phyloP scores from a whole-genome alignment of 2,113 vertebrate genomes.

The Carassius carassius region DNA sequence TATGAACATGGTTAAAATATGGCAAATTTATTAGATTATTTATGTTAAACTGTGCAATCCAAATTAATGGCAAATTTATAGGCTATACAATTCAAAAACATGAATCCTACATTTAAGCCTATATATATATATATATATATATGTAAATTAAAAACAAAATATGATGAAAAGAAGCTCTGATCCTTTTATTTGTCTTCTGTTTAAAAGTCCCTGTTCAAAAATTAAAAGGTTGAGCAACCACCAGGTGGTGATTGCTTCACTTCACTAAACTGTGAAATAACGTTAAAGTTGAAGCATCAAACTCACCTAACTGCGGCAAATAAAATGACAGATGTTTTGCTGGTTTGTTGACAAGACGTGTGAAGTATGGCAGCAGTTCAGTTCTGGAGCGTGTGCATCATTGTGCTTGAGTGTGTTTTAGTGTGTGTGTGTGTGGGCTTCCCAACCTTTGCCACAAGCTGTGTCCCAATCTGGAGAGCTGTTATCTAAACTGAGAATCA shows the following conservation, averaged over 20 bases:
- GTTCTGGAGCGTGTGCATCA: not conserved
- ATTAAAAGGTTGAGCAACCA: conserved; percentile 21
- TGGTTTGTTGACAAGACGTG: conserved; percentile 32
- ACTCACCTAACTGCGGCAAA: conserved; percentile 22
- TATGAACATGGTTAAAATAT: too few species aligned
- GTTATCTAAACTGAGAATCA: conserved; percentile 59
- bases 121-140: not conserved
- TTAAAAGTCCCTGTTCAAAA: conserved; percentile 23
- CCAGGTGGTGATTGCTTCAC: not conserved
- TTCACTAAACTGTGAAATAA: conserved; percentile 30
- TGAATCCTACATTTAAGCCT: too few species aligned
- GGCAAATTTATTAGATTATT: too few species aligned
- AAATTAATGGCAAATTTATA: too few species aligned
- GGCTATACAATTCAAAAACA: too few species aligned
- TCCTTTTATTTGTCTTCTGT: conserved; percentile 12
- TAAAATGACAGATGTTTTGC: conserved; percentile 34
- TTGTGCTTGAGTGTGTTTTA: not conserved
- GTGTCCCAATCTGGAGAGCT: conserved; percentile 74
- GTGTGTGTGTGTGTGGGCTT: conserved; percentile 43
- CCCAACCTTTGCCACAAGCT: conserved; percentile 76
- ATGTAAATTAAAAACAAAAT: not conserved
- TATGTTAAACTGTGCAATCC: too few species aligned
- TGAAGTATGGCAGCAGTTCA: conserved; percentile 20
- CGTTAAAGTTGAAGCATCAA: conserved; percentile 15
- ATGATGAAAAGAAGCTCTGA: not conserved